Conservation (phyloP, 2,888 invertebrate species). For the Mimumesa dahlbomi region DNA sequence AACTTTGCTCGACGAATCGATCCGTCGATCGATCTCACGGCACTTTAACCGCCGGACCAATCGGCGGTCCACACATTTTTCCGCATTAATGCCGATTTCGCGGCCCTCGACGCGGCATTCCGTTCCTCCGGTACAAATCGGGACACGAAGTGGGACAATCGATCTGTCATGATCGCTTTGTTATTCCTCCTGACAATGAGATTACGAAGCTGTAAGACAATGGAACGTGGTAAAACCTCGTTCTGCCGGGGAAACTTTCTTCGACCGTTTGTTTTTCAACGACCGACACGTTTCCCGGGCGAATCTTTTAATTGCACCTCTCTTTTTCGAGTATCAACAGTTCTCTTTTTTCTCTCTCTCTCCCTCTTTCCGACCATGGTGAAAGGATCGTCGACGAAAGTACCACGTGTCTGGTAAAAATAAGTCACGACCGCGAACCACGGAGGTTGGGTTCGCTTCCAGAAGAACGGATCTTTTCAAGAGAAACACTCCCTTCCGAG, state of each 20-base stretch:
- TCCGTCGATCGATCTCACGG: slow-evolving; percentile 55
- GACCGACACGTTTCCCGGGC: background rate
- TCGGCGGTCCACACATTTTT: slow-evolving; percentile 29
- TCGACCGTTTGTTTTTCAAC: background rate
- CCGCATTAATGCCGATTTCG: slow-evolving; percentile 38
- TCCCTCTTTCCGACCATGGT: too few species aligned
- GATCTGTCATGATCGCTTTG: slow-evolving; percentile 40
- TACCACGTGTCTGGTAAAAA: too few species aligned
- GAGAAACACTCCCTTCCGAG: too few species aligned
- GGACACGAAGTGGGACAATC: slow-evolving; percentile 30
- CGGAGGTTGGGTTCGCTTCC: too few species aligned
- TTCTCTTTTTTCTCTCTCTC: background rate
- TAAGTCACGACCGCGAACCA: too few species aligned
- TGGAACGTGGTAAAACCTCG: slow-evolving; percentile 3
- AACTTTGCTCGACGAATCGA: slow-evolving; percentile 34
- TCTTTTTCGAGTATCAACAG: background rate
- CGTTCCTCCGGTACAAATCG: background rate
- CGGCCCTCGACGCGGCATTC: slow-evolving; percentile 4
- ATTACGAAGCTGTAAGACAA: slow-evolving; percentile 31
- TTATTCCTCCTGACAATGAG: slow-evolving; percentile 26
- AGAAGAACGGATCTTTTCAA: background rate
- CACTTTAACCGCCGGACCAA: slow-evolving; percentile 16
- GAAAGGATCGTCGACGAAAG: too few species aligned
- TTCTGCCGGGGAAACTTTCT: slow-evolving; percentile 2
- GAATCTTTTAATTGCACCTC: background rate